Percentiles rank a stretch among this genome's conserved stretches.
Conservation (phyloP, 2,888 invertebrate genomes). For the Taenaris catops region DNA sequence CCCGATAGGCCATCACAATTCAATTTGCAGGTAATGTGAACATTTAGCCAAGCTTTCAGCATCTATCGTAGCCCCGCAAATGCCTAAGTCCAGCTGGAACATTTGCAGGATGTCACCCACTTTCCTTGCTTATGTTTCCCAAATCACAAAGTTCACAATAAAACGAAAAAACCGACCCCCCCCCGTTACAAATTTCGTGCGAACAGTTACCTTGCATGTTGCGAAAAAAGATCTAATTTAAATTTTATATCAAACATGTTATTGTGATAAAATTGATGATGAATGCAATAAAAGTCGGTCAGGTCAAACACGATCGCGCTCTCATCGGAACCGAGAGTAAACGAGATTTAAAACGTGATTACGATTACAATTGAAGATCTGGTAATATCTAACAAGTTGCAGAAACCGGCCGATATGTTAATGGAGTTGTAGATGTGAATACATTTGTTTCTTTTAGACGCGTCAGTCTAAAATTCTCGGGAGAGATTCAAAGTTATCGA, state of each 20-base stretch:
- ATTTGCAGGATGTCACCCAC: too few species aligned
- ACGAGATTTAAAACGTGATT: conserved; percentile 51
- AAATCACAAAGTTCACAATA: background rate
- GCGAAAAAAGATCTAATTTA: conserved; percentile 22
- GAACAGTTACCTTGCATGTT: conserved; percentile 9
- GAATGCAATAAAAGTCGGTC: conserved; percentile 32
- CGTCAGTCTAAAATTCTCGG: too few species aligned
- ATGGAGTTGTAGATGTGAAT: conserved; percentile 12
- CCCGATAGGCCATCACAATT: too few species aligned
- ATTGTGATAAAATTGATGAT: conserved; percentile 14
- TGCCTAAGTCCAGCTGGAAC: too few species aligned
- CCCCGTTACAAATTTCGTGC: conserved; percentile 14
- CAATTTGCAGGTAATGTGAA: too few species aligned
- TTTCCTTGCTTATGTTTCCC: too few species aligned
- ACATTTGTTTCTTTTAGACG: conserved; percentile 1
- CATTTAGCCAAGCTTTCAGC: too few species aligned
- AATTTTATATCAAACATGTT: conserved; percentile 17
- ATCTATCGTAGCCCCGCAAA: too few species aligned
- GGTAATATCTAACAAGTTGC: conserved; percentile 25
- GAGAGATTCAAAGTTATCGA: too few species aligned
- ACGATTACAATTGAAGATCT: conserved; percentile 34
- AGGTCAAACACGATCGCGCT: conserved; percentile 54
- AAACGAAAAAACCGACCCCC: too few species aligned
- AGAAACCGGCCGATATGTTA: conserved; percentile 26
- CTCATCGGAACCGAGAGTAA: conserved; percentile 59